Conservation (phyloP, 2,113 vertebrate genomes). For the Anolis carolinensis region DNA sequence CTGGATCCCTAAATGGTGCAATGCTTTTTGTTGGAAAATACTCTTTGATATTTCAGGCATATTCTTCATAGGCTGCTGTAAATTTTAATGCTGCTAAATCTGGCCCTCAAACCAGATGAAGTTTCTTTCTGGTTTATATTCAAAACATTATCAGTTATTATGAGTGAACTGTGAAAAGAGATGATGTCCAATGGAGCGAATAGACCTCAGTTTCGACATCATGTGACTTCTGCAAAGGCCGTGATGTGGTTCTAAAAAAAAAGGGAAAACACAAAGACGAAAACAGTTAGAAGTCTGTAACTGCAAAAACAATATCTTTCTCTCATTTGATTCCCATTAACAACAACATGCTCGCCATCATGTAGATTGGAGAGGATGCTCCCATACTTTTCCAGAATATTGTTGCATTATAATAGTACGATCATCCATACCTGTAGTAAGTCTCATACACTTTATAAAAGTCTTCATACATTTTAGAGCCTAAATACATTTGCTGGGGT, state of each 20-base stretch:
- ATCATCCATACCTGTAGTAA: neutral
- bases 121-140: conserved; percentile 67
- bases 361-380: neutral
- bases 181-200: conserved; percentile 94
- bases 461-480: neutral
- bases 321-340: neutral
- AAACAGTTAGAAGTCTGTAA: conserved; percentile 31
- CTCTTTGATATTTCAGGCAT: conserved; percentile 69
- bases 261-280: conserved; percentile 61
- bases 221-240: conserved; percentile 98
- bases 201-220: conserved; percentile 88
- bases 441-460: neutral
- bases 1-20: conserved; percentile 56
- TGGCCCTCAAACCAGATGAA: conserved; percentile 70
- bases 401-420: neutral
- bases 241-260: conserved; percentile 92
- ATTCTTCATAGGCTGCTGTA: conserved; percentile 66
- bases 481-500: neutral
- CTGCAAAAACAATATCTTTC: neutral
- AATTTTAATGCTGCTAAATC: conserved; percentile 73
- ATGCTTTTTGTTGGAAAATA: conserved; percentile 67
- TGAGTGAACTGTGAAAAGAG: conserved; percentile 89
- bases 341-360: neutral
- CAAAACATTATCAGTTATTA: conserved; percentile 77
- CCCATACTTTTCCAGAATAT: neutral